Evolutionary conservation across 2,888 invertebrate species (phyloP).

Genomic region (Lithophane socia): DNA sequence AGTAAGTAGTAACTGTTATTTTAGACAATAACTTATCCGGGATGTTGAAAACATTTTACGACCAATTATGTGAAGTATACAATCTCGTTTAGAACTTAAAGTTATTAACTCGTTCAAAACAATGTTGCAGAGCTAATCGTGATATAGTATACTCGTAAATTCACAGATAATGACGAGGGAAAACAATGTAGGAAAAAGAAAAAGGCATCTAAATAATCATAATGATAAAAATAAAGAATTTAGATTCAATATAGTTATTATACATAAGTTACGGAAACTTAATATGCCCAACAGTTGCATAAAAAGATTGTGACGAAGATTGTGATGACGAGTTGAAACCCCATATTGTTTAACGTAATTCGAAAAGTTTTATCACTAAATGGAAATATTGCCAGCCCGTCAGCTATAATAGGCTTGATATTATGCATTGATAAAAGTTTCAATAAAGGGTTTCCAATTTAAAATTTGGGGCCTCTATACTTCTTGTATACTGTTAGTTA

Average conservation of each 20-base stretch:
- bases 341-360: not conserved
- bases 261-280: not conserved
- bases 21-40: not conserved
- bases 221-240: not conserved
- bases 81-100: not conserved
- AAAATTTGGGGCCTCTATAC: not conserved
- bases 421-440: constrained; percentile 47
- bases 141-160: not conserved
- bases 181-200: not conserved
- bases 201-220: not conserved
- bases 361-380: constrained; percentile 9
- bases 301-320: not conserved
- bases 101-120: not conserved
- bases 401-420: constrained; percentile 20
- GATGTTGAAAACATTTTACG: constrained; percentile 23
- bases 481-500: constrained; percentile 22
- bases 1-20: not conserved
- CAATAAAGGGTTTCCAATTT: constrained; percentile 40
- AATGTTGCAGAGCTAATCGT: not conserved
- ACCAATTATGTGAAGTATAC: constrained; percentile 14
- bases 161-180: not conserved
- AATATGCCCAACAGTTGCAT: not conserved
- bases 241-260: not conserved
- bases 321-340: not conserved
- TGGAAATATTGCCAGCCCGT: not conserved